Evolutionary conservation across 2,113 vertebrate genomes (phyloP).

Genomic region (Ophthalmolycus amberensis): DNA sequence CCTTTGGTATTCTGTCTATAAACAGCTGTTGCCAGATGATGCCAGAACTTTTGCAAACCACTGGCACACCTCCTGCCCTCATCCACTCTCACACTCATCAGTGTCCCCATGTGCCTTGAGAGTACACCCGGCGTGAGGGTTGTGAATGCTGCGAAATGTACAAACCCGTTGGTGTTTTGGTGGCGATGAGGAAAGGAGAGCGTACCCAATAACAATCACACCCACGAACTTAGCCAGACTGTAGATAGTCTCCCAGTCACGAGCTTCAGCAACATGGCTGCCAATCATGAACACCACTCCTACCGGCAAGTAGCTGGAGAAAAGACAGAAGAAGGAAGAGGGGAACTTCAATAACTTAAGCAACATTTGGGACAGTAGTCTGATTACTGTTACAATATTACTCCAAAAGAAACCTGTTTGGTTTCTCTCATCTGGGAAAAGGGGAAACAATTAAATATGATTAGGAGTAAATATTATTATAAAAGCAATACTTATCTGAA

Average conservation of each 20-base stretch:
- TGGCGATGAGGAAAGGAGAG: background rate
- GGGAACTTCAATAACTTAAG: background rate
- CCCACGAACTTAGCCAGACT: background rate
- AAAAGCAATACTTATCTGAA: background rate
- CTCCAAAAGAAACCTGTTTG: background rate
- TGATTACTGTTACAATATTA: background rate
- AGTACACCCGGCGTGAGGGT: too few relatives aligned
- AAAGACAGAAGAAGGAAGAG: background rate
- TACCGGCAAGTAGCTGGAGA: conserved; percentile 25
- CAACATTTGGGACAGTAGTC: background rate
- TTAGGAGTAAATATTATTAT: background rate
- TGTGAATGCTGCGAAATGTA: background rate
- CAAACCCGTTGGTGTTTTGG: background rate
- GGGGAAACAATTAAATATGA: background rate
- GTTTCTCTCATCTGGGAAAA: background rate
- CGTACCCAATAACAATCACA: background rate
- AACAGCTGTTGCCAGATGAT: background rate
- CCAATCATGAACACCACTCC: conserved; percentile 14
- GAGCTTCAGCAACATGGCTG: background rate
- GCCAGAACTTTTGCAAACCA: background rate
- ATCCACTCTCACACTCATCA: background rate
- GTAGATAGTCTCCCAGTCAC: background rate
- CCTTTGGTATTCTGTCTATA: background rate
- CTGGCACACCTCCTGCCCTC: background rate
- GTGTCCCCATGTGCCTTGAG: too few relatives aligned